Base-by-base conservation (phyloP, 2,113 vertebrate genomes). In the Gymnocephalus cernua region DNA sequence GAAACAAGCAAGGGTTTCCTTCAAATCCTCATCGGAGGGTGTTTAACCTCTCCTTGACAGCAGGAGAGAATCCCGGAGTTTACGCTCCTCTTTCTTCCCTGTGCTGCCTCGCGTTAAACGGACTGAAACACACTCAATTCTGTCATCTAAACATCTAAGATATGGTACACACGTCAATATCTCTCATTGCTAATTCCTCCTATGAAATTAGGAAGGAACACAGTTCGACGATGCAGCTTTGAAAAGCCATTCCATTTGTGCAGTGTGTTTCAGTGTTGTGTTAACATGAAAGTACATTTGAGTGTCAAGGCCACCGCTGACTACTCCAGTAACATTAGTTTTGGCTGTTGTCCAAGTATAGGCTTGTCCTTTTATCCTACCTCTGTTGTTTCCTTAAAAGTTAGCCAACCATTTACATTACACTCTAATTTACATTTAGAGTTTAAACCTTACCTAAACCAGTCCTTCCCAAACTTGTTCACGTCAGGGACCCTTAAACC, bases 1-100 rank as follows among this genome's bases (percentile, higher is more conserved):
- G 90, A 89, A 87, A 91, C 88, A 77, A 82, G 86, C 73, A 85
- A 85, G 84, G 88, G 83, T 89, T 94, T 92, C 81, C 81, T 71
- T 70, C 63, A 84, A 82, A 91, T 80, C 80, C 87, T 80, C 64
- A 59, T 75, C 59, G 82, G 87, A 47, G 59, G 87, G 51, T 14
- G 54, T 72, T 77, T 79, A 65, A 66, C 59, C 56, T 25, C 70
- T 85, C 57, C 23, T 35, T 5, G 61, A 83, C 86, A 87, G 80
- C 83, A 78, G 81, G 54, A 82, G 79, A 85, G 44, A 85, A 73
- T 77, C 67, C 73, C 13, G 27, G 32, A 32, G 32, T 32, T 32
- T 32, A 6, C 32, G 32, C 32, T 6, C 32, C 32, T 73, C 80
- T 65, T 45, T 74, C 59, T 62, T 65, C 58, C n/a, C 58, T 12